Percentiles rank a stretch among this genome's conserved stretches.
These are phyloP conservation scores for Rhynchonycteris naso DNA, from an alignment of 2,797 vertebrate genomes.

Conservation along the genomic window DNA sequence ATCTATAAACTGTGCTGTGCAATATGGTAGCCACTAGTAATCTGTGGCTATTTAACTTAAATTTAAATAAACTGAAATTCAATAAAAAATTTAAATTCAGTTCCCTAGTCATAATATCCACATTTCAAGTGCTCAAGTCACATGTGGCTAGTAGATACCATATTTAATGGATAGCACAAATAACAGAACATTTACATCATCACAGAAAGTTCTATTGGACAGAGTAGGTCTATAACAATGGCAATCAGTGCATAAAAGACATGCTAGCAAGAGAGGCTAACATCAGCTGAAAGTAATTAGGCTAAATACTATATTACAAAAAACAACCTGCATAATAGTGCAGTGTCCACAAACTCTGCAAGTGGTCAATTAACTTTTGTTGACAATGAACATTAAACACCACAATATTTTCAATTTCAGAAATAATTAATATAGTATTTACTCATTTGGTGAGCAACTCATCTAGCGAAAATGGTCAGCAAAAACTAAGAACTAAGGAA, in stretches of 20 bases:
- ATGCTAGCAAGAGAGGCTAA: background rate
- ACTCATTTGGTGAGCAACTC: conserved; percentile 39
- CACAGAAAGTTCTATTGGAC: background rate
- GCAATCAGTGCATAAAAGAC: conserved; percentile 36
- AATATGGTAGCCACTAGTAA: background rate
- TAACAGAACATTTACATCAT: background rate
- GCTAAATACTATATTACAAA: conserved; percentile 18
- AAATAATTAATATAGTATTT: background rate
- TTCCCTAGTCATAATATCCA: background rate
- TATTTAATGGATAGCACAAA: conserved; percentile 5
- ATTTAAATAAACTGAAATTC: conserved; percentile 50
- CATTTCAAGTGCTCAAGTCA: conserved; percentile 36
- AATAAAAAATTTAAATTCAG: conserved; percentile 60
- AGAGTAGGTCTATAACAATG: background rate
- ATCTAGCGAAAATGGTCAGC: conserved; percentile 3
- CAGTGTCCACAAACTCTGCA: background rate
- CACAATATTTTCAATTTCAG: conserved; percentile 44
- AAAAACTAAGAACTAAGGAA: conserved; percentile 39
- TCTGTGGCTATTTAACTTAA: conserved; percentile 30
- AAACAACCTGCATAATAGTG: conserved; percentile 24
- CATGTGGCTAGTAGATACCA: background rate
- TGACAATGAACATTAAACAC: conserved; percentile 17
- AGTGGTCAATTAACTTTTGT: conserved; percentile 42
- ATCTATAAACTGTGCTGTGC: conserved; percentile 36
- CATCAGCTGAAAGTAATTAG: conserved; percentile 34